phyloP scores from a whole-genome alignment of 2,113 vertebrate species.

The Telmatochromis sp. region DNA sequence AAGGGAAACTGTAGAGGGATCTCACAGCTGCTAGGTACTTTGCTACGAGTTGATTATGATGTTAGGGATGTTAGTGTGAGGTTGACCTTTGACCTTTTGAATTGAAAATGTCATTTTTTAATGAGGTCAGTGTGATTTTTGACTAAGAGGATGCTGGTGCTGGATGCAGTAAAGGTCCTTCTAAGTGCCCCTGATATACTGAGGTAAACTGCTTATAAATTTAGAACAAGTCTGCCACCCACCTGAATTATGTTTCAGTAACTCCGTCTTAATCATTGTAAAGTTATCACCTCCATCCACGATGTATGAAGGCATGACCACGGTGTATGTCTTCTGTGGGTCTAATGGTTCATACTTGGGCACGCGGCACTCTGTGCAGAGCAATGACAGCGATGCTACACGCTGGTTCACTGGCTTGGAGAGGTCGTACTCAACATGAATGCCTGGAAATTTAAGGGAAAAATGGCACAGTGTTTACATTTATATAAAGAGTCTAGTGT shows the following conservation, averaged over 20 bases:
- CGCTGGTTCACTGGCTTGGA: slow-evolving; percentile 69
- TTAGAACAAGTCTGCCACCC: neutral
- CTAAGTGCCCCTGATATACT: neutral
- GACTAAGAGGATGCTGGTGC: neutral
- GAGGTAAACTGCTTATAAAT: neutral
- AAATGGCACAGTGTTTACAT: neutral
- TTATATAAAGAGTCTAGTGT: neutral
- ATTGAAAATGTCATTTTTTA: neutral
- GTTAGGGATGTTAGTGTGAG: neutral
- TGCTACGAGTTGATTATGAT: neutral
- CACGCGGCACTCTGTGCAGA: slow-evolving; percentile 83
- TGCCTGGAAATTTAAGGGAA: slow-evolving; percentile 63
- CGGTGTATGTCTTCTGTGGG: slow-evolving; percentile 72
- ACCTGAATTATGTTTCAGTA: slow-evolving; percentile 83
- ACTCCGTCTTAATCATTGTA: slow-evolving; percentile 76
- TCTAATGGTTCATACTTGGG: slow-evolving; percentile 76
- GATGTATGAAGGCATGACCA: slow-evolving; percentile 77
- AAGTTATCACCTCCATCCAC: slow-evolving; percentile 80
- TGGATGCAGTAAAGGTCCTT: neutral
- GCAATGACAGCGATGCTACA: slow-evolving; percentile 68
- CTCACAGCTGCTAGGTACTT: neutral
- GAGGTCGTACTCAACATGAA: slow-evolving; percentile 80
- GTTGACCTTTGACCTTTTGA: neutral
- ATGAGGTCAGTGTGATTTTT: neutral
- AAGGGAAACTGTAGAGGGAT: neutral